phyloP scores from a whole-genome alignment of 1,140 invertebrate genomes.

The Aculops lycopersici region DNA sequence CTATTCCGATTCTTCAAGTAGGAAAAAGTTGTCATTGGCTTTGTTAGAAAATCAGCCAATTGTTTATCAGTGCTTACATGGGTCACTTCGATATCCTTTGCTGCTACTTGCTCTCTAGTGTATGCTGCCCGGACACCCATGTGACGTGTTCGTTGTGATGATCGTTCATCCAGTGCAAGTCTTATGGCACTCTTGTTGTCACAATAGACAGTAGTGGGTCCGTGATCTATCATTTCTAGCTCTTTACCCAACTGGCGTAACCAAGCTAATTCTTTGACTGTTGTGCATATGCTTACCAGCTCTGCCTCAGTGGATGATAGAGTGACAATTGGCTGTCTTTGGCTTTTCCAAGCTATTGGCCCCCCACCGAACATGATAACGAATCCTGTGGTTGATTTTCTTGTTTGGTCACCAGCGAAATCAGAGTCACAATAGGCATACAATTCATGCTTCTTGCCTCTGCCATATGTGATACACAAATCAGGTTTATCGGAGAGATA shows the following conservation, averaged over 20 bases:
- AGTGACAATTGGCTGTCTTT: background rate
- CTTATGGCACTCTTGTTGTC: slow-evolving; percentile 7
- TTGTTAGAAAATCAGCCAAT: background rate
- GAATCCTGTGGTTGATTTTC: background rate
- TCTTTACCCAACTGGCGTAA: background rate
- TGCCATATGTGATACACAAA: slow-evolving; percentile 7
- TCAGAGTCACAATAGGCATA: slow-evolving; percentile 15
- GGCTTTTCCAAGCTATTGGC: background rate
- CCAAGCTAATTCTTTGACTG: background rate
- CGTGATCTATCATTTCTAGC: background rate
- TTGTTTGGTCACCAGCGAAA: slow-evolving; percentile 14
- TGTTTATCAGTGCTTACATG: background rate
- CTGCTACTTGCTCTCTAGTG: background rate
- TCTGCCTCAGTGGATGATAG: background rate
- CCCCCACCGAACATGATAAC: background rate
- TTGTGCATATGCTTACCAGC: background rate
- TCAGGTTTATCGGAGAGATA: slow-evolving; percentile 17
- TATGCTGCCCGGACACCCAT: background rate
- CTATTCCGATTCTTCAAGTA: background rate
- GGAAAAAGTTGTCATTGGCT: background rate
- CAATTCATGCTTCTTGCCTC: background rate
- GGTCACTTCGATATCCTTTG: background rate
- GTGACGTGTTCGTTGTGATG: background rate
- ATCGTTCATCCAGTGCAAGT: slow-evolving; percentile 11
- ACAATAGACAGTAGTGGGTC: background rate